Evolutionary conservation across 2,797 vertebrate genomes (phyloP), one percentile per base, ranked within the genome.

Genomic region (Enteromius unitaeniatus): DNA sequence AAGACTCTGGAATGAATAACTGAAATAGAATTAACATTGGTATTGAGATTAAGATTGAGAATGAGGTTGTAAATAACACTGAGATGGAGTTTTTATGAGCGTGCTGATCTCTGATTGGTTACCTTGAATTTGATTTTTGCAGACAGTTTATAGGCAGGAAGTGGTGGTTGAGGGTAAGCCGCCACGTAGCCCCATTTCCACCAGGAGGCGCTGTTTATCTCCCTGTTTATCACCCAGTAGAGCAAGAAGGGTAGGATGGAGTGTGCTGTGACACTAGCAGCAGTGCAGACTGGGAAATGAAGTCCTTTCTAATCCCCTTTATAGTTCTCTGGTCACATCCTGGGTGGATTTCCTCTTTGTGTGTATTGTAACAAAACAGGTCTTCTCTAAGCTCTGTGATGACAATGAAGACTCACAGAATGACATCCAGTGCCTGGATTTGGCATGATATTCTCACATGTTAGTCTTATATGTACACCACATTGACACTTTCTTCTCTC

Each of bases 161-260:
- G 81, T 93, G 85, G 92, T 95, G 94, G 95, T 98, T 89, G 94
- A 96, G 91, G 96, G 97, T 94, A 99, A 98, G 92, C 98, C 98
- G 89, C 98, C 98, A 42, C 97, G 96, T 94, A 99, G 98, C 91
- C 98, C 97, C 91, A 94, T 96, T 96, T 94, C 96, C 95, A 93
- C 93, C 92, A 95, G 94, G 95, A 96, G 96, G 91, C 94, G 93
- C 93, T 96, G 95, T 91, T 86, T 94, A 92, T 97, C 96, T 4
- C 92, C 96, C 82, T 95, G 94, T 89, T 85, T 94, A 92, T 97
- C 96, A 10, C 91, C 96, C 83, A 82, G 95, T 96, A 96, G 95
- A 96, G 95, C 95, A 92, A 96, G 95, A 94, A 96, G 97, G 98
- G 98, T 99, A 99, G 93, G 97, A 91, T 94, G 93, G 82, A 88